Evolutionary conservation across 2,113 vertebrate species (phyloP).

Genomic region (Mola mola): DNA sequence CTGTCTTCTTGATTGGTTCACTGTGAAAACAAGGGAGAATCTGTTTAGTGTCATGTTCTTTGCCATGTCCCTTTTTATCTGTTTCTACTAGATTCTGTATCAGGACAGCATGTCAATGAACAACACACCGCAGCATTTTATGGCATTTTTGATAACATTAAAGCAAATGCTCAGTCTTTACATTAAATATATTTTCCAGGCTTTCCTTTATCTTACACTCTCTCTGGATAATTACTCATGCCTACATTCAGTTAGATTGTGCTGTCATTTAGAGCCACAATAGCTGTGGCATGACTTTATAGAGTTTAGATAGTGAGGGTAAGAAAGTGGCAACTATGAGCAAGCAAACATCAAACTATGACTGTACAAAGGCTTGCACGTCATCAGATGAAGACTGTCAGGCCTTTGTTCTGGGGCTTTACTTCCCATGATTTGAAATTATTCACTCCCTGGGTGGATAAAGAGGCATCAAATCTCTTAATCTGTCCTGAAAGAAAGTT

Average conservation of each 20-base stretch:
- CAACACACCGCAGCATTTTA: no score
- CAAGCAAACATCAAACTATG: background rate
- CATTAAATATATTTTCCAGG: background rate
- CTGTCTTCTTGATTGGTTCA: slow-evolving; percentile 4
- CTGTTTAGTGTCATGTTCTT: slow-evolving; percentile 6
- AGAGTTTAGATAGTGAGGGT: background rate
- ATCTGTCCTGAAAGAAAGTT: no score
- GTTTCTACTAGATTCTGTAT: background rate
- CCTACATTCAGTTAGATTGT: slow-evolving; percentile 9
- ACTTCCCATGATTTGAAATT: background rate
- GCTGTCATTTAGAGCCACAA: slow-evolving; percentile 1
- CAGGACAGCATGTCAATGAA: no score
- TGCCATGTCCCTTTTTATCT: background rate
- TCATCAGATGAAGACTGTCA: background rate
- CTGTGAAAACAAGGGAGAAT: slow-evolving; percentile 6
- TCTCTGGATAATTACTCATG: background rate
- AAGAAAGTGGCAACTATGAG: background rate
- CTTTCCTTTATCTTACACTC: background rate
- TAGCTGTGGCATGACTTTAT: slow-evolving; percentile 7
- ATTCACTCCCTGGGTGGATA: background rate
- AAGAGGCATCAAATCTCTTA: background rate
- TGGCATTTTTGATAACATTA: no score
- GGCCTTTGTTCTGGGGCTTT: background rate
- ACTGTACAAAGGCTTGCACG: background rate
- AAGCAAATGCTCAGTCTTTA: no score